Percentiles rank a stretch among this genome's conserved stretches.
Evolutionary conservation across 2,797 vertebrate species (phyloP).

Genomic region (Gymnocypris eckloni): DNA sequence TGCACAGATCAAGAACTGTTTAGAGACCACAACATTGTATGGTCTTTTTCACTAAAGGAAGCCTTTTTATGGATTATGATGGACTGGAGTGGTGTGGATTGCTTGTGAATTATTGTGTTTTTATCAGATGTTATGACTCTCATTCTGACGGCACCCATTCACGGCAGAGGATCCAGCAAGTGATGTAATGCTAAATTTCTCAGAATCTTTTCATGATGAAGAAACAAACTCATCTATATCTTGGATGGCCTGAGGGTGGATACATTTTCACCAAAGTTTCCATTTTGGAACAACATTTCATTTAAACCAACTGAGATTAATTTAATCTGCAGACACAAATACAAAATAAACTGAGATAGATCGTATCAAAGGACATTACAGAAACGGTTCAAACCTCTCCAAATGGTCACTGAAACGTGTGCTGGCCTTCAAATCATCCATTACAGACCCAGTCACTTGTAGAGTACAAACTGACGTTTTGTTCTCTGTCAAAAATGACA

Average conservation of each 20-base stretch:
- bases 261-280: not conserved
- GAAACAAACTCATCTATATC: not conserved
- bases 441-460: conserved; percentile 62
- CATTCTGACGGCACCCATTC: not conserved
- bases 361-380: not conserved
- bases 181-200: not conserved
- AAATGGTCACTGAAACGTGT: conserved; percentile 39
- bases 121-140: not conserved
- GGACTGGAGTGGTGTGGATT: not conserved
- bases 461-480: conserved; percentile 68
- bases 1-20: not conserved
- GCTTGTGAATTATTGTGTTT: not conserved
- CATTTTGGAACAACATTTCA: not conserved
- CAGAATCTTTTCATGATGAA: not conserved
- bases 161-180: not conserved
- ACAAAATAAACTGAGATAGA: not conserved
- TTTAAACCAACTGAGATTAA: not conserved
- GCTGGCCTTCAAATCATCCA: conserved; percentile 65
- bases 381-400: conserved; percentile 72
- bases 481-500: conserved; percentile 65
- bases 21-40: no score
- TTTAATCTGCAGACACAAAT: not conserved
- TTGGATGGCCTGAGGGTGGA: not conserved
- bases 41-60: not conserved
- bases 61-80: not conserved